Evolutionary conservation across 30 jellyfish, hydroid and myxozoan species (phyloP), one percentile per base, ranked within the genome.

Genomic region (Rhopilema esculentum): DNA sequence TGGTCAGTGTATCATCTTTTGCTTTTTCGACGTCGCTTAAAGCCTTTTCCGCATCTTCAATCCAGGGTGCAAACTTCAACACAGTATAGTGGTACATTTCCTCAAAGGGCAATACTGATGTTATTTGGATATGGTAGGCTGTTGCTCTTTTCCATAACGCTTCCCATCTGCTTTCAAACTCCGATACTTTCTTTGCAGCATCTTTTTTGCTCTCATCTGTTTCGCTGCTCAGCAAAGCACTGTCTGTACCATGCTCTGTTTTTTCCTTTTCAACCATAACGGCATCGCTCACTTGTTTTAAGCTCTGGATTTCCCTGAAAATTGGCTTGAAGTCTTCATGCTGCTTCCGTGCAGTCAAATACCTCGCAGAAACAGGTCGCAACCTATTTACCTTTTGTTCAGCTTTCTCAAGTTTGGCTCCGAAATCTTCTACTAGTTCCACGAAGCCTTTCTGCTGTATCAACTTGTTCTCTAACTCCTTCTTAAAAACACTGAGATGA

Each of bases 271-370:
- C 94, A 40, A 27, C 63, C 49, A 70, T 69, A 2, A 93, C 84
- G 31, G 96, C 64, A 19, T 93, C 97, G 79, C 83, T 68, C 1
- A 82, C n/a, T 31, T 76, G 83, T 74, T 83, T 88, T 50, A 88
- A 67, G 16, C 91, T 74, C 75, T 80, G 91, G 16, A 85, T 85
- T 51, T 93, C 98, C 27, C 93, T 64, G 79, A 69, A 85, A 23
- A 93, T 9, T 16, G 98, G 98, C 93, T 83, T 93, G 79, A 93
- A 89, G 52, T 93, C 91, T 25, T 88, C 97, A 40, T 93, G 97
- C 67, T 93, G 98, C 9, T 71, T 89, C 31, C 98, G 73, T 21
- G 97, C 98, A 40, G 73, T 93, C 23, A 93, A 40, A 67, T 88
- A 93, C 32, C 62, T 83, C 16, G 98, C 98, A 16, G 98, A 93